Evolutionary conservation across 1,140 invertebrate species (phyloP), one percentile per base, ranked within the genome.

Genomic region (Hyles euphorbiae): DNA sequence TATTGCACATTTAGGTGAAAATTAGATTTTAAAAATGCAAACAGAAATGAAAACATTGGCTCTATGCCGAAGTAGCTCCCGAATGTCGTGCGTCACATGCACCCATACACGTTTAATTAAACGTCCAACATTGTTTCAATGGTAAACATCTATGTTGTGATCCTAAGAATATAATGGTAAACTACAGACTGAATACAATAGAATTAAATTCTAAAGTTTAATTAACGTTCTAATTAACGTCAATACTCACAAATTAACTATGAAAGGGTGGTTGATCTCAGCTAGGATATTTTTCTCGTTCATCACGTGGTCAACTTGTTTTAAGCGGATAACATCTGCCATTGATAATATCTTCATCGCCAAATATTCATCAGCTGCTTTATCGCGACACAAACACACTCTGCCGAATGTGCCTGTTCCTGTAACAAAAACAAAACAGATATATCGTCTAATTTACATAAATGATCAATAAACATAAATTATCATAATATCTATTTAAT

Each of bases 381-480:
- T 95, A 81, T 98, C 94, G 60, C 94, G 91, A 76, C 95, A 96
- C 34, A 98, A 88, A 36, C 96, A 94, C 5, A 98, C 97, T 46
- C 97, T 92, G 6, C 97, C 97, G 88, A 98, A 98, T 32, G 97
- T 98, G 53, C 97, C 97, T 6, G 97, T 98, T 57, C 97, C 97
- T 98, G 88, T 34, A 91, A 92, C 81, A 80, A 78, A n/a, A 45
- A 22, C 22, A 22, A 22, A 22, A 22, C 22, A 22, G 22, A 22
- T 22, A 22, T 22, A 22, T 22, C 22, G 22, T 22, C 22, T 22
- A 22, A 22, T 22, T 22, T 22, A 22, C 22, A 22, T 22, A 22
- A 22, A 22, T 22, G 22, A 22, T 22, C 22, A 22, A 22, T 22
- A 22, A 22, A 22, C 22, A 22, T 22, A 22, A 22, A 22, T 2